phyloP scores from a whole-genome alignment of 2,113 vertebrate species.

The Heteronetta atricapilla region DNA sequence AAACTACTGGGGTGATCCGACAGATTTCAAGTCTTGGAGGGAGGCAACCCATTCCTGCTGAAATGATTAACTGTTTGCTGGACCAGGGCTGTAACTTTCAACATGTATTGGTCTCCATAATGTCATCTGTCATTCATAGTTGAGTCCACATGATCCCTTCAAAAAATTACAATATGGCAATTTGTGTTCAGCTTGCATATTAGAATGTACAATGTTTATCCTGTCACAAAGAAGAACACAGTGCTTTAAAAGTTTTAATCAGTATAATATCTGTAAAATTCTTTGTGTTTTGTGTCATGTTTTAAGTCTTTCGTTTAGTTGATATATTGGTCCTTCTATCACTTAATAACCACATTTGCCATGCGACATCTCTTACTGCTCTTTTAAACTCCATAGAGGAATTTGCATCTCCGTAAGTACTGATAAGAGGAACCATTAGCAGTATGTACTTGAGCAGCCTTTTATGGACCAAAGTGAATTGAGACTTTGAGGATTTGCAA shows the following conservation, averaged over 20 bases:
- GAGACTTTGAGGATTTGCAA: neutral
- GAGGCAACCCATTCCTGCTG: neutral
- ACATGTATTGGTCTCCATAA: neutral
- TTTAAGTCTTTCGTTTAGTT: neutral
- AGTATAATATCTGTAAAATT: neutral
- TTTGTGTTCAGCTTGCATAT: neutral
- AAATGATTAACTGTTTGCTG: neutral
- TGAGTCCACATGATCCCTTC: neutral
- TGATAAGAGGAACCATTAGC: slow-evolving; percentile 13
- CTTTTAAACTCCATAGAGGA: slow-evolving; percentile 7
- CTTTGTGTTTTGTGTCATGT: neutral
- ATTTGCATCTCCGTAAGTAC: slow-evolving; percentile 1
- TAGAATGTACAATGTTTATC: neutral
- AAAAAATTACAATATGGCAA: neutral
- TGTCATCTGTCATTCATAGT: neutral
- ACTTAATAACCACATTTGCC: neutral
- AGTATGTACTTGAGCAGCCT: neutral
- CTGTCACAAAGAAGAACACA: neutral
- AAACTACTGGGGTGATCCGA: neutral
- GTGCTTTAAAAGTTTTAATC: neutral
- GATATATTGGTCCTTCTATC: neutral
- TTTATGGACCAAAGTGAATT: neutral
- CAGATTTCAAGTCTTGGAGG: neutral
- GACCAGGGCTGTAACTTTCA: neutral
- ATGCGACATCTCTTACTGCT: neutral